Evolutionary conservation across 2,797 vertebrate genomes (phyloP).

Genomic region (Philypnodon macrostomus): DNA sequence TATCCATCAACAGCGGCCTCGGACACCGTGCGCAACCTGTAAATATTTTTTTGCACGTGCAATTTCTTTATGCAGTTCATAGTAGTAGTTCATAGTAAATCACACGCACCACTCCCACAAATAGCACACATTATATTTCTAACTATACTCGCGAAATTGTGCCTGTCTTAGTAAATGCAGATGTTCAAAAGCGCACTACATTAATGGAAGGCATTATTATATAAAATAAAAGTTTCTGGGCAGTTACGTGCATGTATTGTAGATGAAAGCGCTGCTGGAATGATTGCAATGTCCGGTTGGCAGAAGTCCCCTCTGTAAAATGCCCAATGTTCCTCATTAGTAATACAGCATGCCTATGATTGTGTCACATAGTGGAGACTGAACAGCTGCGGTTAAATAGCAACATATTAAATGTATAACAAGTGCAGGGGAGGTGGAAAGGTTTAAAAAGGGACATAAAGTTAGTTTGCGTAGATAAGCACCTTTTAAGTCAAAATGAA

Average conservation of each 20-base stretch:
- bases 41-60: no score
- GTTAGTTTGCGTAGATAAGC: constrained; percentile 14
- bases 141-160: no score
- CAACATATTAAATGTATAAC: background rate
- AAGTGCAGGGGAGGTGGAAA: constrained; percentile 1
- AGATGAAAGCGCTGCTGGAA: background rate
- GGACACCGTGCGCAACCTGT: no score
- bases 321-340: constrained; percentile 20
- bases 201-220: no score
- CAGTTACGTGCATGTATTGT: background rate
- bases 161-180: no score
- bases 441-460: constrained; percentile 31
- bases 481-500: constrained; percentile 27
- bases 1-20: no score
- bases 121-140: no score
- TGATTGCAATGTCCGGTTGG: constrained; percentile 6
- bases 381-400: constrained; percentile 15
- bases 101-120: no score
- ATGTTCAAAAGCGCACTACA: no score
- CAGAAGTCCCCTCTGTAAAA: constrained; percentile 17
- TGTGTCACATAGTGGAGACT: constrained; percentile 10
- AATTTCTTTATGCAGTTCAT: no score
- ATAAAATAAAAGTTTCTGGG: no score
- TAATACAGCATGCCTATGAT: background rate
- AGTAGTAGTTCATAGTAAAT: no score